A percentile compares a stretch with the other conserved stretches of the same genome.
phyloP scores from a whole-genome alignment of 2,113 vertebrate genomes.

The Stegastes partitus region DNA sequence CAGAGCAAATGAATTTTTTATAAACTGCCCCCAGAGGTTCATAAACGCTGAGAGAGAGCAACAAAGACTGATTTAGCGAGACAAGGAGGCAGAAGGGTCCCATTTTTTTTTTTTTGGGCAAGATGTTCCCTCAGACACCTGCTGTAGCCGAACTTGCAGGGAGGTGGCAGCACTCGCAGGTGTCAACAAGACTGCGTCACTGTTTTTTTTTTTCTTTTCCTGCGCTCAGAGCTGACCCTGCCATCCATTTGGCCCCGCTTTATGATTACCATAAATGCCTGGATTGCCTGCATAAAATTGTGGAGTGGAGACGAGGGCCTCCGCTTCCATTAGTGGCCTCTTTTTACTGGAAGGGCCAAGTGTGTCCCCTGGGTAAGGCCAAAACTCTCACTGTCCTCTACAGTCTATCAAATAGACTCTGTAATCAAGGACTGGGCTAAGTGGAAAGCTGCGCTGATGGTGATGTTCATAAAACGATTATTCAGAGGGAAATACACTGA shows the following conservation, averaged over 20 bases:
- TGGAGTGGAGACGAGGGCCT: constrained; percentile 84
- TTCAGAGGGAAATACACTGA: constrained; percentile 44
- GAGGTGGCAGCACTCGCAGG: constrained; percentile 81
- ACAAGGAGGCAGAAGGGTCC: constrained; percentile 35
- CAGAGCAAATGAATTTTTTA: constrained; percentile 91
- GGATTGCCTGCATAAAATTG: constrained; percentile 90
- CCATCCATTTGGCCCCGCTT: constrained; percentile 89
- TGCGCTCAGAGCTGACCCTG: constrained; percentile 81
- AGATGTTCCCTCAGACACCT: constrained; percentile 84
- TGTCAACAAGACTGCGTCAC: constrained; percentile 82
- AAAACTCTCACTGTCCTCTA: constrained; percentile 63
- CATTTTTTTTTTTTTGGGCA: constrained; percentile 17
- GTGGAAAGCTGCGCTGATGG: constrained; percentile 58
- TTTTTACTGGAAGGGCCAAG: constrained; percentile 91
- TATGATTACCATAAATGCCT: constrained; percentile 89
- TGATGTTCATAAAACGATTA: constrained; percentile 62
- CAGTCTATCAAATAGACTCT: constrained; percentile 64
- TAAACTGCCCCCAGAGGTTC: constrained; percentile 89
- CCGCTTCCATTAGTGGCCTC: constrained; percentile 91
- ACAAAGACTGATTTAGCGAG: constrained; percentile 26
- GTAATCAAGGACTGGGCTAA: constrained; percentile 75
- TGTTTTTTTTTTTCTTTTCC: constrained; percentile 64
- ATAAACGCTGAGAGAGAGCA: constrained; percentile 82
- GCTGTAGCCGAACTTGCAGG: constrained; percentile 79
- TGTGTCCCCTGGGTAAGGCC: constrained; percentile 87